phyloP scores from a whole-genome alignment of 2,797 vertebrate species.

The Microctenopoma lineatum region DNA sequence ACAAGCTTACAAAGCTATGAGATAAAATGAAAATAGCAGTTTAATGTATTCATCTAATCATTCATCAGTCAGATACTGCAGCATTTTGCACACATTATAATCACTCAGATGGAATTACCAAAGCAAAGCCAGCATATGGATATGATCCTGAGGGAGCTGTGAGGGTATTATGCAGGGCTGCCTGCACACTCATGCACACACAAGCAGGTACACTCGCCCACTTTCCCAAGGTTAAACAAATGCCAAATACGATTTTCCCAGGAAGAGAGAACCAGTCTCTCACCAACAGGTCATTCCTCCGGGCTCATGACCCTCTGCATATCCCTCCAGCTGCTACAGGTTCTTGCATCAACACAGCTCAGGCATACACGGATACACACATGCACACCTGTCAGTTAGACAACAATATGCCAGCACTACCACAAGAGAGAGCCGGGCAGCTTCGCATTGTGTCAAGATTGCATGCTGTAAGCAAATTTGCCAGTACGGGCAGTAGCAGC shows the following conservation, averaged over 20 bases:
- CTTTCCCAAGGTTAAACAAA: constrained; percentile 82
- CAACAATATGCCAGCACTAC: constrained; percentile 53
- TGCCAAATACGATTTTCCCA: constrained; percentile 68
- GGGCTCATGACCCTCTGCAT: constrained; percentile 54
- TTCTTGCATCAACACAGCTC: constrained; percentile 57
- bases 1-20: constrained; percentile 30
- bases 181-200: constrained; percentile 30
- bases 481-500: constrained; percentile 25
- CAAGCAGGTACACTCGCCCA: constrained; percentile 19
- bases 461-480: constrained; percentile 57
- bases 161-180: constrained; percentile 58
- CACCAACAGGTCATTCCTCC: constrained; percentile 66
- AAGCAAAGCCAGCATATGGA: constrained; percentile 78
- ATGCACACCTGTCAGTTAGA: constrained; percentile 60
- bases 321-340: constrained; percentile 53
- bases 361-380: constrained; percentile 36
- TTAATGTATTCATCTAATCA: constrained; percentile 72
- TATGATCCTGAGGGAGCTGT: constrained; percentile 71
- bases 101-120: constrained; percentile 71
- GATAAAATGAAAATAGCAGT: constrained; percentile 46
- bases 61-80: constrained; percentile 69
- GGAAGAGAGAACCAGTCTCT: constrained; percentile 71
- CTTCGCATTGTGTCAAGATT: constrained; percentile 60
- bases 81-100: constrained; percentile 66
- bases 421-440: constrained; percentile 49